These are phyloP conservation scores for Charina bottae DNA, from an alignment of 2,113 vertebrate genomes.

Conservation along the genomic window DNA sequence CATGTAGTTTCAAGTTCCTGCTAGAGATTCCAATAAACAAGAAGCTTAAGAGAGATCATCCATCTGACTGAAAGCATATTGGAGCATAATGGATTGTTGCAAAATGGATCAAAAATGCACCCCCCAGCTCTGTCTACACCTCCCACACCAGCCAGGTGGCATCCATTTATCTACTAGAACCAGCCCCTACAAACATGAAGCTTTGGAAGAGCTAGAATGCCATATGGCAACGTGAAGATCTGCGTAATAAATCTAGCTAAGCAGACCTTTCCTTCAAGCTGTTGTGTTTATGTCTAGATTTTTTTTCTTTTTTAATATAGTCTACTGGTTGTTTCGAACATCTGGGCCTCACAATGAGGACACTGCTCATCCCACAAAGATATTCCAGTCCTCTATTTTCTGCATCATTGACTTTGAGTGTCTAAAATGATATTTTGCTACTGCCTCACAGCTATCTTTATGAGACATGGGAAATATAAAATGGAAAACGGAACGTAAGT, in stretches of 20 bases:
- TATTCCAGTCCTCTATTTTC: conserved; percentile 54
- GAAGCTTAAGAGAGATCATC: conserved; percentile 47
- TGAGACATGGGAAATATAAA: conserved; percentile 57
- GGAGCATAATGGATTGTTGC: conserved; percentile 47
- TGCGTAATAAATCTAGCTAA: conserved; percentile 69
- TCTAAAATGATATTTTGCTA: conserved; percentile 62
- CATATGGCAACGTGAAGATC: conserved; percentile 57
- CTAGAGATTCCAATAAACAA: conserved; percentile 56
- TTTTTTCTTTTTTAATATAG: conserved; percentile 26
- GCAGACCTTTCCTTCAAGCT: conserved; percentile 57
- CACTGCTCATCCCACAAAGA: conserved; percentile 51
- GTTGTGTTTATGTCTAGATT: neutral
- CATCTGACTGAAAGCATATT: conserved; percentile 58
- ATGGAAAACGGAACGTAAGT: conserved; percentile 28
- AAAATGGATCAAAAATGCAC: conserved; percentile 47
- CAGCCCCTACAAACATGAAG: conserved; percentile 17
- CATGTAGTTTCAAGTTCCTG: conserved; percentile 1
- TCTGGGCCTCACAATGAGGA: conserved; percentile 47
- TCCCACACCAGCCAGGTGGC: conserved; percentile 20
- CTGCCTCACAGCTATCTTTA: conserved; percentile 53
- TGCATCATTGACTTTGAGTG: conserved; percentile 65
- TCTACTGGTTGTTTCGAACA: conserved; percentile 63
- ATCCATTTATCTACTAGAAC: conserved; percentile 25
- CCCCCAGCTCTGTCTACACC: conserved; percentile 22
- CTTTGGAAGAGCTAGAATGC: conserved; percentile 33